These are phyloP conservation scores for Peromyscus leucopus DNA, from an alignment of 2,113 vertebrate genomes.

Conservation along the genomic window DNA sequence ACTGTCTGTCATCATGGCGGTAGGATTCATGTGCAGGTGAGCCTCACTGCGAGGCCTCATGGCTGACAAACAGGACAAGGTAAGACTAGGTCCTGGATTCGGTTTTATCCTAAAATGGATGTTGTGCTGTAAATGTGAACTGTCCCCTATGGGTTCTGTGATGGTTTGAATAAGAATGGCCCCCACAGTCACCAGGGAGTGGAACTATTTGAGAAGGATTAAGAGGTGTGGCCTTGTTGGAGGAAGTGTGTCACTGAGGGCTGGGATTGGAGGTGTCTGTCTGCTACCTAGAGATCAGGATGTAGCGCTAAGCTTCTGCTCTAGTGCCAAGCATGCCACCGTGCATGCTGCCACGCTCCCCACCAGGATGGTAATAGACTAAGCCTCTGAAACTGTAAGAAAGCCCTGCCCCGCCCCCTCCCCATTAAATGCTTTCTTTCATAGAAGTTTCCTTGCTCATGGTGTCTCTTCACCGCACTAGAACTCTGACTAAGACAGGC, in stretches of 20 bases:
- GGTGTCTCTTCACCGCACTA: neutral
- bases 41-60: neutral
- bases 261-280: neutral
- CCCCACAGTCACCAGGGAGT: neutral
- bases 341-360: neutral
- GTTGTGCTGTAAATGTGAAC: neutral
- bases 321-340: too few relatives aligned
- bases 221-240: neutral
- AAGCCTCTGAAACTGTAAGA: neutral
- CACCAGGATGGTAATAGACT: neutral
- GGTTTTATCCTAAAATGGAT: neutral
- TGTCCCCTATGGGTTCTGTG: neutral
- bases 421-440: neutral
- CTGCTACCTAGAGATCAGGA: neutral
- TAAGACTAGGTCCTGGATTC: neutral
- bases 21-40: neutral
- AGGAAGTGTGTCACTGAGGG: neutral
- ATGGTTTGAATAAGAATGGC: neutral
- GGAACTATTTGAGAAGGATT: neutral
- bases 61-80: neutral
- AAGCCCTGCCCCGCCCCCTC: too few relatives aligned
- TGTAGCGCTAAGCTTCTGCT: neutral
- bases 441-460: neutral
- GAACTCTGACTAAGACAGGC: neutral
- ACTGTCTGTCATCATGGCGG: neutral